Evolutionary conservation across 2,113 vertebrate genomes (phyloP).

Genomic region (Anthoscopus minutus): DNA sequence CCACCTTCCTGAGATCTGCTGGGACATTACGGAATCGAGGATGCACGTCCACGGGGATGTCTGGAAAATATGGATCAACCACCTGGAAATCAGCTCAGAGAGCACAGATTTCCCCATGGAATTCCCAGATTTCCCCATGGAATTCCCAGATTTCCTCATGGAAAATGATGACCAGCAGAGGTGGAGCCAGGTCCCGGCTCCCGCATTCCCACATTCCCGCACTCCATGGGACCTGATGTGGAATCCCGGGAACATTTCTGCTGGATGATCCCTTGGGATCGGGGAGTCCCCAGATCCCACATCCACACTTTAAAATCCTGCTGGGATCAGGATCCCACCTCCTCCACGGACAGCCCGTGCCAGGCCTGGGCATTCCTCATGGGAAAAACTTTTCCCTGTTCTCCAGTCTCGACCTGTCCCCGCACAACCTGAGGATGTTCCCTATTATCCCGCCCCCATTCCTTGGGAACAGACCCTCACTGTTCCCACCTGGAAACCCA

Average conservation of each 20-base stretch:
- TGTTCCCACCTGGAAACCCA: neutral
- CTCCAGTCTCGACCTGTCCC: neutral
- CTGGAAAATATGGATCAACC: neutral
- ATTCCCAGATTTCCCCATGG: neutral
- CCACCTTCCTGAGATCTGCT: neutral
- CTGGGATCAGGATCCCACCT: neutral
- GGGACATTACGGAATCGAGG: rapidly evolving
- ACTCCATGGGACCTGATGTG: no score
- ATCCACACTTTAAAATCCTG: neutral
- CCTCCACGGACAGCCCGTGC: neutral
- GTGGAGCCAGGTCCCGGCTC: neutral
- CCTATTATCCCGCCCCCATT: neutral
- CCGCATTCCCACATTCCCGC: neutral
- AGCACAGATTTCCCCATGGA: neutral
- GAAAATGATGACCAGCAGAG: neutral
- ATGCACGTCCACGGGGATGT: neutral
- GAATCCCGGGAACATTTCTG: neutral
- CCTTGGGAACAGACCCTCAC: neutral
- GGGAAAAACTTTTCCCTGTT: neutral
- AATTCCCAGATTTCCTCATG: neutral
- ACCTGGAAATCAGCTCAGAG: neutral
- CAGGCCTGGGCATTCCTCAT: neutral
- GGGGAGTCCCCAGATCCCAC: neutral
- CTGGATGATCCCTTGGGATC: neutral
- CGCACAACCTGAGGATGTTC: neutral